phyloP scores from a whole-genome alignment of 1,140 invertebrate species.

The Drosophila repleta region DNA sequence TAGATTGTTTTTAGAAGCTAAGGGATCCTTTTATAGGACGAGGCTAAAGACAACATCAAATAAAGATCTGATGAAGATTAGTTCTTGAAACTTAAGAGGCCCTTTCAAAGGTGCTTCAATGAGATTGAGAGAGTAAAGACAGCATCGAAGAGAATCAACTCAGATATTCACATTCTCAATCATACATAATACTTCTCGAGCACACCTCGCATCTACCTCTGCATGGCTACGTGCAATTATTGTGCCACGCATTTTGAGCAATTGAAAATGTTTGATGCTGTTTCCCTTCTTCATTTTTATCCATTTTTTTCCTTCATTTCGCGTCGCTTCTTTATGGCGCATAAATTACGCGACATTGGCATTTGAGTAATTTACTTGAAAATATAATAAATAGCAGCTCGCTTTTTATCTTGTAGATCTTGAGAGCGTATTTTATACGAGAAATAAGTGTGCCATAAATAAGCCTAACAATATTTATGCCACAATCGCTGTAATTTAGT shows the following conservation, averaged over 20 bases:
- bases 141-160: no score
- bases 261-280: slow-evolving; percentile 35
- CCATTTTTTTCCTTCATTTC: neutral
- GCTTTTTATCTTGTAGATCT: slow-evolving; percentile 21
- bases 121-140: no score
- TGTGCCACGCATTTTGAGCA: slow-evolving; percentile 37
- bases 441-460: slow-evolving; percentile 1
- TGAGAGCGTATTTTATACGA: slow-evolving; percentile 8
- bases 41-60: no score
- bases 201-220: no score
- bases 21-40: no score
- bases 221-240: slow-evolving; percentile 14
- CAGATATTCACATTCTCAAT: no score
- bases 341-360: slow-evolving; percentile 42
- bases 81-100: no score
- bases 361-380: slow-evolving; percentile 41
- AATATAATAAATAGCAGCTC: slow-evolving; percentile 38
- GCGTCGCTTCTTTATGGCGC: slow-evolving; percentile 17
- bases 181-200: no score
- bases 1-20: no score
- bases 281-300: neutral
- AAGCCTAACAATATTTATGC: slow-evolving; percentile 6
- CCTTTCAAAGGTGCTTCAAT: no score
- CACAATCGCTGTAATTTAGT: neutral
- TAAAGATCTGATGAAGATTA: no score